These are phyloP conservation scores for Neosalanx taihuensis DNA, from an alignment of 2,797 vertebrate genomes.

Conservation along the genomic window DNA sequence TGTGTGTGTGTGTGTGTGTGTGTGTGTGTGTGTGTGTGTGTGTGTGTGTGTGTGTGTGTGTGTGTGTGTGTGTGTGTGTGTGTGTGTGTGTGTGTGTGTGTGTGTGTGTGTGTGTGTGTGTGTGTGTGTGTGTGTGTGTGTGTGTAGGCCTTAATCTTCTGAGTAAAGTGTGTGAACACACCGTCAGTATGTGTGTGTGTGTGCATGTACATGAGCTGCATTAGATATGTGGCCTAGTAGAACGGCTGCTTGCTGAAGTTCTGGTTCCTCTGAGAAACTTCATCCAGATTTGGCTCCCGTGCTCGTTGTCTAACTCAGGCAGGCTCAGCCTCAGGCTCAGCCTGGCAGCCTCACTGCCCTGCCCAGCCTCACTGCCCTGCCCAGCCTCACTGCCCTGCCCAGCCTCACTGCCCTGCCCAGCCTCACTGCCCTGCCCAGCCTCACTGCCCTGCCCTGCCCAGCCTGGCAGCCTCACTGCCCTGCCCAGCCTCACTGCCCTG, in stretches of 20 bases:
- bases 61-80: background rate
- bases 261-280: too few relatives aligned
- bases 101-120: background rate
- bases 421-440: too few relatives aligned
- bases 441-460: too few relatives aligned
- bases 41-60: background rate
- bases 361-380: too few relatives aligned
- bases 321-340: too few relatives aligned
- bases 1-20: background rate
- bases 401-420: background rate
- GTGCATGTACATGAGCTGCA: conserved; percentile 15
- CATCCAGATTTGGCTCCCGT: conserved; percentile 31
- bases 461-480: background rate
- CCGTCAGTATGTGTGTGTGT: background rate
- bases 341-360: background rate
- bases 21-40: background rate
- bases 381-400: background rate
- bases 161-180: conserved; percentile 12
- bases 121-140: background rate
- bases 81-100: background rate
- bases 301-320: background rate
- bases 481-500: background rate
- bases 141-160: background rate
- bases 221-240: background rate
- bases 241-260: background rate